Evolutionary conservation across 2,888 invertebrate species (phyloP), one percentile per base, ranked within the genome.

Genomic region (Drosophila meridiana): DNA sequence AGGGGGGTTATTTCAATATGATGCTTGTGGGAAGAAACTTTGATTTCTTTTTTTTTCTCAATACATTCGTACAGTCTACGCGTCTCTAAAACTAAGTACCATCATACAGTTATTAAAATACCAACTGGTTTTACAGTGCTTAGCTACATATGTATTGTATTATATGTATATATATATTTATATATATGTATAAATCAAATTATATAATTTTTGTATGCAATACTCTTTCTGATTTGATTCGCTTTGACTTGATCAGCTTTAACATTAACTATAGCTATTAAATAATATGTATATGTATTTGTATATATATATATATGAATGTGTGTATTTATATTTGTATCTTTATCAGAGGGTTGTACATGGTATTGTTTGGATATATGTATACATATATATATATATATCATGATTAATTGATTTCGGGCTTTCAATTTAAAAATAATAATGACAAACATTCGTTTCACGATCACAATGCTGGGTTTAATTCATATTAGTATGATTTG

Each of bases 381-480:
- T 66, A 53, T 48, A 26, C 50, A 57, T 57, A 40, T 48, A 50
- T 55, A 28, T 65, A 48, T 69, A 61, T 65, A 55, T 52, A 62
- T 62, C 34, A 45, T 62, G 62, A 47, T 43, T 42, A 28, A 42
- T 66, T 42, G 47, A 60, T 60, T 65, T 48, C 11, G 45, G 61
- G 40, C 52, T 56, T 56, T 68, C 26, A 48, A 57, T 65, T 76
- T 53, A 65, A 40, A 69, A 72, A 69, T 62, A 52, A 78, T 72
- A 73, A 73, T 79, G 70, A 71, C 68, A 76, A 73, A 76, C 69
- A 73, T 61, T 65, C 42, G 59, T 73, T 69, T 69, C 26, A 70
- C 52, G 56, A 79, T 79, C 76, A 80, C 80, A 77, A 75, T 80
- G 57, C 61, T 69, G 70, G 74, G 71, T 70, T 60, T 73, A 65